phyloP scores from a whole-genome alignment of 2,797 vertebrate genomes.

The Anabas testudineus region DNA sequence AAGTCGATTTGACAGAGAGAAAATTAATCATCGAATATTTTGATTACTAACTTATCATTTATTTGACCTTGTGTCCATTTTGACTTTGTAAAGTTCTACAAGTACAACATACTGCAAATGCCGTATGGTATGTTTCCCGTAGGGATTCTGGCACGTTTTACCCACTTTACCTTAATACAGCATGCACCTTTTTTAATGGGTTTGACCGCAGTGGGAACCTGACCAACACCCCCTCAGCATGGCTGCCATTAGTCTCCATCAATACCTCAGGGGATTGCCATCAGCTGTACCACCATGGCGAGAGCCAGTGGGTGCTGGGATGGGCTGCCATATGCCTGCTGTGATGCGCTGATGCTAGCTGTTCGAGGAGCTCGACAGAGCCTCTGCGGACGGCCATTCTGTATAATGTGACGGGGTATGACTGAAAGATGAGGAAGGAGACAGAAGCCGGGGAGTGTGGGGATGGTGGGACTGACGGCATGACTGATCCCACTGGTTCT shows the following conservation, averaged over 20 bases:
- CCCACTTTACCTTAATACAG: not conserved
- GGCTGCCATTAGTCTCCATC: constrained; percentile 73
- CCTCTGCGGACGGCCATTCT: constrained; percentile 55
- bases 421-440: constrained; percentile 34
- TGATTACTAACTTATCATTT: not conserved
- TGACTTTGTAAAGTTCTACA: no score
- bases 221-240: constrained; percentile 49
- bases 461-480: not conserved
- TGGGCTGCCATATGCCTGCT: constrained; percentile 70
- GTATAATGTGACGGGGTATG: constrained; percentile 56
- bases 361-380: constrained; percentile 65
- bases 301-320: constrained; percentile 65
- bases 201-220: constrained; percentile 25
- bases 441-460: constrained; percentile 32
- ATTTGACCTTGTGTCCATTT: no score
- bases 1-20: not conserved
- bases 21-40: not conserved
- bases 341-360: constrained; percentile 73
- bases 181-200: constrained; percentile 11
- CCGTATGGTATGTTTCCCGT: not conserved
- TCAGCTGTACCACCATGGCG: constrained; percentile 46
- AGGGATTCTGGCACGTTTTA: not conserved
- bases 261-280: constrained; percentile 65
- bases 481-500: constrained; percentile 42
- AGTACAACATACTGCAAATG: no score